Percentiles rank a stretch among this genome's conserved stretches.
phyloP scores from a whole-genome alignment of 2,113 vertebrate species.

The Capreolus pygargus region DNA sequence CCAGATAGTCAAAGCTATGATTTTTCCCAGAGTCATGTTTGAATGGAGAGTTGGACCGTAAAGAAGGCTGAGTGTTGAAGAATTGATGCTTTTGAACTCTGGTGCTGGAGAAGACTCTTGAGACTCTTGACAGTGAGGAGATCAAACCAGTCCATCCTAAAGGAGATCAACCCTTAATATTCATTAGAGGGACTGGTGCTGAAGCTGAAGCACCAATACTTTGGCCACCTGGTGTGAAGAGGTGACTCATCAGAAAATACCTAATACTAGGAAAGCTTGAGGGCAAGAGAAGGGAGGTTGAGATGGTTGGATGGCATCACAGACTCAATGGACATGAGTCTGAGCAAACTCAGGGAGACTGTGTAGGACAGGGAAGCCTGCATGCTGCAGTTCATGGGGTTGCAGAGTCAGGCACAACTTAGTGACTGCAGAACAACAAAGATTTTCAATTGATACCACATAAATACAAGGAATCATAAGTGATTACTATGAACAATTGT shows the following conservation, averaged over 20 bases:
- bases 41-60: neutral
- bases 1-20: fast-evolving
- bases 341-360: neutral
- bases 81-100: neutral
- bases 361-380: neutral
- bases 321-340: neutral
- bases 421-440: neutral
- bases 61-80: neutral
- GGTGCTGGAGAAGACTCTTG: neutral
- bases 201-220: neutral
- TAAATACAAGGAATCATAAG: neutral
- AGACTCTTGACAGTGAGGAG: neutral
- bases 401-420: neutral
- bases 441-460: neutral
- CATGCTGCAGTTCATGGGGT: neutral
- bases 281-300: neutral
- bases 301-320: neutral
- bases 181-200: neutral
- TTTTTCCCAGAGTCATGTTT: neutral
- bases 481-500: neutral
- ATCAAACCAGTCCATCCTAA: neutral
- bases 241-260: neutral
- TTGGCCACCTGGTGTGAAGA: neutral
- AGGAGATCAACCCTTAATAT: neutral
- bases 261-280: neutral